Conservation (phyloP, 2,113 vertebrate genomes). For the Isichthys henryi region DNA sequence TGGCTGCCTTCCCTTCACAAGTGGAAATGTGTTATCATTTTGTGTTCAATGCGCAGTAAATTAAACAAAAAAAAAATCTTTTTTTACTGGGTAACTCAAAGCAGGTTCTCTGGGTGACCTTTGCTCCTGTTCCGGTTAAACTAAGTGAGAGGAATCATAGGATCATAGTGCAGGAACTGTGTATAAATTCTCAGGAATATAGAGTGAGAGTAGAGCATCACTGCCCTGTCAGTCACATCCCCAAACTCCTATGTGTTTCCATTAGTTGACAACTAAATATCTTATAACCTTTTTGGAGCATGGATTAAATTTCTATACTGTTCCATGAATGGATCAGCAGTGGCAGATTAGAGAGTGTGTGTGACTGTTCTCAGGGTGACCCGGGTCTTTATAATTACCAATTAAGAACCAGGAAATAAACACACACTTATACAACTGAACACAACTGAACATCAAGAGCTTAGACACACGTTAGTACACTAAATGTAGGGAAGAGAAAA, state of each 20-base stretch:
- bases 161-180: neutral
- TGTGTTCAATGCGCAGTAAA: constrained; percentile 2
- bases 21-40: constrained; percentile 18
- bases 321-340: neutral
- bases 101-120: neutral
- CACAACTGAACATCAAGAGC: neutral
- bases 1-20: constrained; percentile 5
- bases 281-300: neutral
- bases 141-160: constrained; percentile 1
- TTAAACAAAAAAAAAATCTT: neutral
- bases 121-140: neutral
- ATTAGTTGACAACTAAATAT: neutral
- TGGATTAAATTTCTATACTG: neutral
- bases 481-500: neutral
- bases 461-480: neutral
- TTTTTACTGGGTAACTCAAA: constrained; percentile 15
- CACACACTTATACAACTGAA: neutral
- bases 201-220: neutral
- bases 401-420: neutral
- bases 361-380: neutral
- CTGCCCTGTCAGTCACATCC: neutral
- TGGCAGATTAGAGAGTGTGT: neutral
- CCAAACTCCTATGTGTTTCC: neutral
- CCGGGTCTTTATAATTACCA: neutral
- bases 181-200: neutral